These are phyloP conservation scores for Rhyacophila evoluta DNA, from an alignment of 2,888 invertebrate genomes.

Conservation along the genomic window DNA sequence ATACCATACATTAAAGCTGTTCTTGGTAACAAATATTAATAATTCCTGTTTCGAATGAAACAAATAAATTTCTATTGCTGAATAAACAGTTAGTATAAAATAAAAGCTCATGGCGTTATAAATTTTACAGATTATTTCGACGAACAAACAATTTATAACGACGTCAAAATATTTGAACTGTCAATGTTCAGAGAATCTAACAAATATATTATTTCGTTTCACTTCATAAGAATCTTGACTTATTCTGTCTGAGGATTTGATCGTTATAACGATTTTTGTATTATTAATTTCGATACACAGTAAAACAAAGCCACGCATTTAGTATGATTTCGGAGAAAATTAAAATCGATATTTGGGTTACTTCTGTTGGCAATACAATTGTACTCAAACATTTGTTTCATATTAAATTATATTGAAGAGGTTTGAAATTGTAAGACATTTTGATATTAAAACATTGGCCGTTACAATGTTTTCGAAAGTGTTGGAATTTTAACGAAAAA, in stretches of 20 bases:
- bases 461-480: no score
- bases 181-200: conserved; percentile 6
- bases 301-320: background rate
- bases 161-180: conserved; percentile 46
- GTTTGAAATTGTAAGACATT: no score
- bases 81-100: no score
- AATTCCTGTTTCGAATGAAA: no score
- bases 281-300: background rate
- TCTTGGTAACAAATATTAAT: no score
- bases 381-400: background rate
- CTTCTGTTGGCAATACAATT: background rate
- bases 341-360: background rate
- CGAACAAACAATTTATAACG: conserved; percentile 30
- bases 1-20: no score
- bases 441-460: no score
- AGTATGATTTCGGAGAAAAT: background rate
- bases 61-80: no score
- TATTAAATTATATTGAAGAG: no score
- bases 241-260: background rate
- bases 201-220: background rate
- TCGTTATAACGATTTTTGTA: background rate
- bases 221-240: background rate
- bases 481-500: no score
- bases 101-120: no score
- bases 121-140: no score